Conservation (phyloP, 2,797 vertebrate genomes). For the Oreortyx pictus region DNA sequence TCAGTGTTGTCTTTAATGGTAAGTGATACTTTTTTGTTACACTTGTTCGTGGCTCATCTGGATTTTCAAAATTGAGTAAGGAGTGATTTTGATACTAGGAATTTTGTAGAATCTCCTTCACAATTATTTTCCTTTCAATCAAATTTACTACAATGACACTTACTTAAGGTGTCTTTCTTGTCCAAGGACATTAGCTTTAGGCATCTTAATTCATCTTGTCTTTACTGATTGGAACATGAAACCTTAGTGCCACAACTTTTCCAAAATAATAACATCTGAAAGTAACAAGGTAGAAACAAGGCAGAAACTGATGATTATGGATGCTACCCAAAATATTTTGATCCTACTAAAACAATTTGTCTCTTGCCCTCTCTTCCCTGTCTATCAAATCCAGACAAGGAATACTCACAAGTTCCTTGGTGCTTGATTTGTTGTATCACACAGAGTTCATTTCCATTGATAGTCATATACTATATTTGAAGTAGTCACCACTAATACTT, state of each 20-base stretch:
- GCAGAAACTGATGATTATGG: not conserved
- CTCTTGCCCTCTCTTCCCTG: not conserved
- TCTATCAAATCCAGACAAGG: not conserved
- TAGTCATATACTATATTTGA: not conserved
- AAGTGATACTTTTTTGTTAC: not conserved
- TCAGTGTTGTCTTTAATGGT: not conserved
- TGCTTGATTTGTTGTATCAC: not conserved
- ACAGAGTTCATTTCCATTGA: not conserved
- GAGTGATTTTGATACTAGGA: slow-evolving; percentile 2
- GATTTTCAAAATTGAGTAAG: slow-evolving; percentile 8
- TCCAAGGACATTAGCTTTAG: not conserved
- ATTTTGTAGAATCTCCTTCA: slow-evolving; percentile 1
- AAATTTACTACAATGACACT: not conserved
- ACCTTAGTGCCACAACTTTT: not conserved
- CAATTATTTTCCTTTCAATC: not conserved
- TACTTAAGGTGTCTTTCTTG: not conserved
- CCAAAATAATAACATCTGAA: slow-evolving; percentile 18
- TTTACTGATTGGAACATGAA: not conserved
- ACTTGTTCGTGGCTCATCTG: not conserved
- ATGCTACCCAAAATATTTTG: not conserved
- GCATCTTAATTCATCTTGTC: not conserved
- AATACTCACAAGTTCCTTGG: not conserved
- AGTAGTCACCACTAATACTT: not conserved
- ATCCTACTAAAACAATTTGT: not conserved
- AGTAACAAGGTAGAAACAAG: not conserved